These are phyloP conservation scores for Hypsopygia costalis DNA, from an alignment of 2,888 invertebrate genomes.

Conservation along the genomic window DNA sequence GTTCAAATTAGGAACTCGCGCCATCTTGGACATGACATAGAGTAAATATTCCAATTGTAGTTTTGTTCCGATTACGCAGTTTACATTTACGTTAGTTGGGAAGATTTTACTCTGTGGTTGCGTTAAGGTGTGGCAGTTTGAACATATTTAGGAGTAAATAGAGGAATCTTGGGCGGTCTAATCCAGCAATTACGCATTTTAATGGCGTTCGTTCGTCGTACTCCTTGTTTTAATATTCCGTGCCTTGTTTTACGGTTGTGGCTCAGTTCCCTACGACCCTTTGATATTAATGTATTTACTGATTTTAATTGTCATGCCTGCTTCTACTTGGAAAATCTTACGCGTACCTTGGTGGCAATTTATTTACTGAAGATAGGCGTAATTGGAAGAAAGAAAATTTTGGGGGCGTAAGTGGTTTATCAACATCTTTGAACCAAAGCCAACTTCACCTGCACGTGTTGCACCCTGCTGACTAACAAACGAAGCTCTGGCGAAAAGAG, in stretches of 20 bases:
- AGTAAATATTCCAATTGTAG: constrained; percentile 19
- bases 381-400: neutral
- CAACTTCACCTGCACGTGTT: too few relatives aligned
- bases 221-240: constrained; percentile 73
- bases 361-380: neutral
- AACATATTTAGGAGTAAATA: constrained; percentile 50
- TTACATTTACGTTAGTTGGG: neutral
- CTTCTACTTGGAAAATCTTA: constrained; percentile 8
- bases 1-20: constrained; percentile 58
- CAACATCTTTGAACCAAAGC: too few relatives aligned
- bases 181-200: constrained; percentile 80
- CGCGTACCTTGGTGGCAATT: neutral
- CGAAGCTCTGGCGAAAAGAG: too few relatives aligned
- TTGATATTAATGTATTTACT: constrained; percentile 50
- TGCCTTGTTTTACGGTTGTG: constrained; percentile 70
- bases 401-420: too few relatives aligned
- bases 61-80: constrained; percentile 6
- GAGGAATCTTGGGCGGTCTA: constrained; percentile 76
- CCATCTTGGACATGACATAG: constrained; percentile 50
- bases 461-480: too few relatives aligned
- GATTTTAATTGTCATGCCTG: constrained; percentile 41
- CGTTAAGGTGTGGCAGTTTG: constrained; percentile 30
- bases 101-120: constrained; percentile 32
- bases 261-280: constrained; percentile 41
- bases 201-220: constrained; percentile 68